These are phyloP conservation scores for Bungarus multicinctus DNA, from an alignment of 2,113 vertebrate species.

Conservation along the genomic window DNA sequence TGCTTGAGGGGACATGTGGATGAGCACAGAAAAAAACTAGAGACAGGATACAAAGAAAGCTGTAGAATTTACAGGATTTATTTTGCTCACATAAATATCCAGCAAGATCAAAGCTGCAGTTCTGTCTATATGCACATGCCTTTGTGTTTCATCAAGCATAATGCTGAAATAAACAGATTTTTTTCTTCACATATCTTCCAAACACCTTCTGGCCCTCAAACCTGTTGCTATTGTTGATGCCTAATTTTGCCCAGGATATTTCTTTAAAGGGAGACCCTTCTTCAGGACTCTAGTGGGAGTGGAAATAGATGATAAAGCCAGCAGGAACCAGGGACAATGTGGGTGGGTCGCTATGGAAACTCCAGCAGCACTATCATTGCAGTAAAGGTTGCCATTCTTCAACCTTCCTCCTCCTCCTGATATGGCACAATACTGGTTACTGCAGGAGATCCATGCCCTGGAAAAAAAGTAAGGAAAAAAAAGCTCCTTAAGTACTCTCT, in stretches of 20 bases:
- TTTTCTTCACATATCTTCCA: neutral
- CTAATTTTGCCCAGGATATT: neutral
- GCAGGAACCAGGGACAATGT: constrained; percentile 19
- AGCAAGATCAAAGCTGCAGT: neutral
- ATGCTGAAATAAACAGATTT: neutral
- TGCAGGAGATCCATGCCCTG: neutral
- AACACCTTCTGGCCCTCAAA: neutral
- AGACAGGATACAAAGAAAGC: neutral
- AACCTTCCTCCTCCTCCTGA: neutral
- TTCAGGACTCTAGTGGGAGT: neutral
- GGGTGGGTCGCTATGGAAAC: constrained; percentile 22
- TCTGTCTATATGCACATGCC: neutral
- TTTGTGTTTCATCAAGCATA: neutral
- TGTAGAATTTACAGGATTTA: neutral
- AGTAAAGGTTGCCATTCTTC: neutral
- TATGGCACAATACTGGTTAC: neutral
- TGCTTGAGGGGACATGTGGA: neutral
- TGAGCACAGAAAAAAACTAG: neutral
- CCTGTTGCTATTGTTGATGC: neutral
- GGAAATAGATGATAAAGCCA: neutral
- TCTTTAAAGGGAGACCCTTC: neutral
- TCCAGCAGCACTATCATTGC: neutral
- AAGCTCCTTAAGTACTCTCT: neutral
- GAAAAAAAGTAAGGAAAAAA: neutral
- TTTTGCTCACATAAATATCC: neutral